Conservation (phyloP, 2,888 invertebrate genomes). For the Nebria salina region DNA sequence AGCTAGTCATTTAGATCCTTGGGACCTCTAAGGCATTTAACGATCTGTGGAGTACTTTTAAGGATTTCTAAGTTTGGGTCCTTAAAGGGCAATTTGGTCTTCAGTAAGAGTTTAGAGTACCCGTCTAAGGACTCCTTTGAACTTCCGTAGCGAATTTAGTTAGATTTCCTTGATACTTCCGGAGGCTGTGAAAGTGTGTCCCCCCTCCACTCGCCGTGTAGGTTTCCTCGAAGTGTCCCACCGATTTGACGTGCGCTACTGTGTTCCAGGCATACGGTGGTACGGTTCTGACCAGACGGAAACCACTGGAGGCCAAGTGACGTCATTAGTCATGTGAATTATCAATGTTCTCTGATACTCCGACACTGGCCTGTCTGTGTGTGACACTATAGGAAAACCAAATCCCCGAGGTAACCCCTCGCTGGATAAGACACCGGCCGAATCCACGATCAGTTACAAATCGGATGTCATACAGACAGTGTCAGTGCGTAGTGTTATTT, state of each 20-base stretch:
- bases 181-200: neutral
- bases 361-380: neutral
- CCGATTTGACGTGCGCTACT: slow-evolving; percentile 25
- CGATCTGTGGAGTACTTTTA: no score
- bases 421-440: neutral
- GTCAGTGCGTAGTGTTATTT: neutral
- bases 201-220: neutral
- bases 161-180: neutral
- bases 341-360: slow-evolving; percentile 54
- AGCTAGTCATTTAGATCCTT: no score
- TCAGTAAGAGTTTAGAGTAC: no score
- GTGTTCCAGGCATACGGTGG: slow-evolving; percentile 27
- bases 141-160: no score
- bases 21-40: no score
- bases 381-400: slow-evolving; percentile 55
- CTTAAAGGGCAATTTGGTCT: no score
- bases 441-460: slow-evolving; percentile 4
- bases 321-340: slow-evolving; percentile 61
- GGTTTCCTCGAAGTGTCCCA: neutral
- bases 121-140: no score
- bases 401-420: slow-evolving; percentile 44
- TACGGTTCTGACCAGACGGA: slow-evolving; percentile 39
- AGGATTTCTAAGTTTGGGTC: no score
- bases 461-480: slow-evolving; percentile 12
- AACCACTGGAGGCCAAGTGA: slow-evolving; percentile 51